Evolutionary conservation across 2,888 invertebrate species (phyloP).

Genomic region (Lasioglossum calceatum): DNA sequence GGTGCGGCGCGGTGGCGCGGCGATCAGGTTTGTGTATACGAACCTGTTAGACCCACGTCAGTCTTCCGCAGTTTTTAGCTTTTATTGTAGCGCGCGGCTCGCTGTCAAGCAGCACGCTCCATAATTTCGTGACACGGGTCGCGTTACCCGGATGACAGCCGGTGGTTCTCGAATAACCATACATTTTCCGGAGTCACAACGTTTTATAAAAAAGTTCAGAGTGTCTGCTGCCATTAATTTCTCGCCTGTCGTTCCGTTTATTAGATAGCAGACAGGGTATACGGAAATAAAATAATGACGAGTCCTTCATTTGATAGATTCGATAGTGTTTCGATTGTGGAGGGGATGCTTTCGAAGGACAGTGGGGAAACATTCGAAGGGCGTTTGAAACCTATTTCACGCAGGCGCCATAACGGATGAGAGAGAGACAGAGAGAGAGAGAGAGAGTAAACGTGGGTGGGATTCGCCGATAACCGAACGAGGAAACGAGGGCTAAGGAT

Average conservation of each 20-base stretch:
- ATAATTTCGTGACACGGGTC: slow-evolving; percentile 8
- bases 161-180: slow-evolving; percentile 3
- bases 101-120: background rate
- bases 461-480: background rate
- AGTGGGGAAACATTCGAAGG: no score
- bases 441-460: background rate
- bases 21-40: background rate
- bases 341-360: no score
- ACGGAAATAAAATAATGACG: background rate
- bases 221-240: background rate
- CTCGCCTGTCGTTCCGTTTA: background rate
- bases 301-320: background rate
- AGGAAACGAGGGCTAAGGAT: background rate
- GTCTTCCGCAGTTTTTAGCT: background rate
- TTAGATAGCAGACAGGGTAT: background rate
- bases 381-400: background rate
- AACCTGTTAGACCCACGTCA: background rate
- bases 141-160: slow-evolving; percentile 1
- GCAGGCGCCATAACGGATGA: background rate
- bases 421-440: background rate
- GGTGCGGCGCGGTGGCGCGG: no score
- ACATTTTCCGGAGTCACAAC: background rate
- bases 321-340: no score
- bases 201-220: background rate
- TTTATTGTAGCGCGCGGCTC: background rate